A percentile compares a stretch with the other conserved stretches of the same genome.
phyloP scores from a whole-genome alignment of 2,888 invertebrate species.

The Digitonthophagus gazella region DNA sequence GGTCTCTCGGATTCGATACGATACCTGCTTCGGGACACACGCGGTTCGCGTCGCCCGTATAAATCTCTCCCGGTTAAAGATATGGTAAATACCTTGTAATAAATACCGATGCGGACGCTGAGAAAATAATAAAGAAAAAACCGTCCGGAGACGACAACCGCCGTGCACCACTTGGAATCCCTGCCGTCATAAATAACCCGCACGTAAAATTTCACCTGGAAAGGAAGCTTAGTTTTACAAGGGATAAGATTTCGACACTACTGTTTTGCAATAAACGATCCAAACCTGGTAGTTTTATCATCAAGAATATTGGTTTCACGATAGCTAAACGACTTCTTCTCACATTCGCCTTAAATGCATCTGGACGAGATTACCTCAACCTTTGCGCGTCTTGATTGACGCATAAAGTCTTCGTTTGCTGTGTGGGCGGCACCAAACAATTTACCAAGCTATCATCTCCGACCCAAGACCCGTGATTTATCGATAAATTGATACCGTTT shows the following conservation, averaged over 20 bases:
- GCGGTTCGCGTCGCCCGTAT: constrained; percentile 9
- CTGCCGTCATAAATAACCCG: constrained; percentile 8
- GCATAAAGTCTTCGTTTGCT: neutral
- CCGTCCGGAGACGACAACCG: neutral
- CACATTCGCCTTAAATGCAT: neutral
- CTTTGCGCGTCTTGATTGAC: neutral
- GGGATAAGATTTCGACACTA: neutral
- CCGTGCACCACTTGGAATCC: constrained; percentile 3
- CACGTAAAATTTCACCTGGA: neutral
- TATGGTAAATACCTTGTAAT: constrained; percentile 17
- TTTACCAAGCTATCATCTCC: neutral
- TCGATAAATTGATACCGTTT: neutral
- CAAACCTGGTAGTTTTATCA: neutral
- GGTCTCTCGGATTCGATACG: neutral
- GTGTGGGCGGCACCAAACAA: neutral
- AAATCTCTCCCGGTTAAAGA: constrained; percentile 11
- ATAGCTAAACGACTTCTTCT: neutral
- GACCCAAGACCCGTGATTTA: neutral
- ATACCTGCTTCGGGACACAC: constrained; percentile 14
- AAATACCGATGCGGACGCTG: constrained; percentile 4
- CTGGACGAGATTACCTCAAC: neutral
- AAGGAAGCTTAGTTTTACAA: neutral
- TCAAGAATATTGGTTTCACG: neutral
- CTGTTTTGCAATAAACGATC: neutral
- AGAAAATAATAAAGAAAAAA: neutral